Percentiles rank a stretch among this genome's conserved stretches.
Evolutionary conservation across 2,888 invertebrate genomes (phyloP).

Genomic region (Noctua comes): DNA sequence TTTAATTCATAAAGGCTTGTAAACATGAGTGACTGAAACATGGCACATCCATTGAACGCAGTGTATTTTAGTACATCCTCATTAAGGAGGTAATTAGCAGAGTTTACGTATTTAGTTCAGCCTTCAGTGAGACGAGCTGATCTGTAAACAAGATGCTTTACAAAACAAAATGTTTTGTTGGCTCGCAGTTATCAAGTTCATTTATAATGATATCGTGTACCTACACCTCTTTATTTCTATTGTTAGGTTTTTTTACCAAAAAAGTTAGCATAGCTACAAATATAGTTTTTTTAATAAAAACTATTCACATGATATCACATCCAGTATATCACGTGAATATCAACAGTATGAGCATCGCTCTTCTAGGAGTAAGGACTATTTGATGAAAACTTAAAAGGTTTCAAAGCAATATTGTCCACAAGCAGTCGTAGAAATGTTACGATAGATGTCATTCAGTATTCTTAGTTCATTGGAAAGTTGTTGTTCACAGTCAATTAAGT

Average conservation of each 20-base stretch:
- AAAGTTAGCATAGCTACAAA: neutral
- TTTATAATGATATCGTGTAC: neutral
- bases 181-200: neutral
- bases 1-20: slow-evolving; percentile 55
- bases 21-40: slow-evolving; percentile 62
- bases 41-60: slow-evolving; percentile 70
- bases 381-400: slow-evolving; percentile 89
- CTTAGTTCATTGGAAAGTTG: slow-evolving; percentile 60
- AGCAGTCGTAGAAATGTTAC: slow-evolving; percentile 85
- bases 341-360: slow-evolving; percentile 76
- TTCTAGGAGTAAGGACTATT: slow-evolving; percentile 76
- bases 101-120: slow-evolving; percentile 76
- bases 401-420: slow-evolving; percentile 80
- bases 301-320: neutral
- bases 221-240: neutral
- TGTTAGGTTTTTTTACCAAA: neutral
- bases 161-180: slow-evolving; percentile 21
- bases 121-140: slow-evolving; percentile 74
- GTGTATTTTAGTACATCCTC: slow-evolving; percentile 81
- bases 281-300: neutral
- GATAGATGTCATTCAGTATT: slow-evolving; percentile 67
- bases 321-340: slow-evolving; percentile 68
- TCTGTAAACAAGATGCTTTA: slow-evolving; percentile 69
- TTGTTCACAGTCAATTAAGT: slow-evolving; percentile 52
- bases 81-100: slow-evolving; percentile 83